Evolutionary conservation across 2,888 invertebrate genomes (phyloP).

Genomic region (Caenorhabditis sinica): DNA sequence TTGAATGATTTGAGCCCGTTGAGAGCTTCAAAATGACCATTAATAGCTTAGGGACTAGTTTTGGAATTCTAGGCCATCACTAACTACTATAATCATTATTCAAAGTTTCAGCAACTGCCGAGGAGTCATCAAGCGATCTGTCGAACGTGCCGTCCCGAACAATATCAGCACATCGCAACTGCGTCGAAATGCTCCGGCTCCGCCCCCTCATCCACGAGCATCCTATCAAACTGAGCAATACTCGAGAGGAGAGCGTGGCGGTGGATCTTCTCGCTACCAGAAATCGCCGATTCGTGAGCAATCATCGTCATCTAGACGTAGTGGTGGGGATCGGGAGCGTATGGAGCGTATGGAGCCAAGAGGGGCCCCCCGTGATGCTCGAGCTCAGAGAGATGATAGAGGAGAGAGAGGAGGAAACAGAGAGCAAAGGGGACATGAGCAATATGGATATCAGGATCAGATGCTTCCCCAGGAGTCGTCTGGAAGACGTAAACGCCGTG

Average conservation of each 20-base stretch:
- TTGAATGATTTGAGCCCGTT: no score
- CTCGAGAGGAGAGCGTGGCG: background rate
- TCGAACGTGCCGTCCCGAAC: slow-evolving; percentile 51
- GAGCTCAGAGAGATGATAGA: no score
- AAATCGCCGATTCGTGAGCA: background rate
- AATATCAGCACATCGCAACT: slow-evolving; percentile 60
- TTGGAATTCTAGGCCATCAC: no score
- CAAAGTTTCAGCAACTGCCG: slow-evolving; percentile 40
- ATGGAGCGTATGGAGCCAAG: no score
- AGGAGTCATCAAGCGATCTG: slow-evolving; percentile 41
- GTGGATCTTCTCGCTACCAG: background rate
- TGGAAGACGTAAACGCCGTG: slow-evolving; percentile 3
- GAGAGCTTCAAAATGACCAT: no score
- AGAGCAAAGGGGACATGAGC: no score
- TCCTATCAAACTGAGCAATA: slow-evolving; percentile 38
- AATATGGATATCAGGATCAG: background rate
- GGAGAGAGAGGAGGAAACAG: no score
- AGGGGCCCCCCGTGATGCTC: no score
- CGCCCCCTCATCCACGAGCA: slow-evolving; percentile 5
- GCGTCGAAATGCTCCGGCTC: background rate
- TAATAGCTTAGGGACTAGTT: no score
- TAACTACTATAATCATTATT: no score
- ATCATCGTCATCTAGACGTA: background rate
- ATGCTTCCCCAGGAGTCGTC: background rate
- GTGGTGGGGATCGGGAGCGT: no score